A percentile compares a stretch with the other conserved stretches of the same genome.
These are phyloP conservation scores for Anthopleura xanthogrammica DNA, from an alignment of 92 coral and sea anemone genomes.

Conservation along the genomic window DNA sequence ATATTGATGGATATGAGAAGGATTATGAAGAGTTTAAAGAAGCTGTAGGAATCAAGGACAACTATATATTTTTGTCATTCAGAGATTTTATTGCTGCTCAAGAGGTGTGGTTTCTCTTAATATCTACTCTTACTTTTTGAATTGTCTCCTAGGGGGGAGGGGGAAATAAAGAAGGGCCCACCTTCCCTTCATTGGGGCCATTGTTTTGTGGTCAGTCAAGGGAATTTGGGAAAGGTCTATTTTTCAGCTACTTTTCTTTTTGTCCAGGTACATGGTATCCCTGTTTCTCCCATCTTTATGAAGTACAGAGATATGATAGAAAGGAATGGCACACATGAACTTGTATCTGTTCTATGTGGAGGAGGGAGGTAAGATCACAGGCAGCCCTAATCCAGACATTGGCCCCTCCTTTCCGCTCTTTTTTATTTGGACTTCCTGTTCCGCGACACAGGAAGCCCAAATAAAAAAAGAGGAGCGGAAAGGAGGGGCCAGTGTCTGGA, in stretches of 20 bases:
- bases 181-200: no score
- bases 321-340: slow-evolving; percentile 64
- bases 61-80: slow-evolving; percentile 27
- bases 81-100: slow-evolving; percentile 12
- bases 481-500: no score
- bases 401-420: no score
- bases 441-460: no score
- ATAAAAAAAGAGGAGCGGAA: no score
- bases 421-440: no score
- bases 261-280: slow-evolving; percentile 76
- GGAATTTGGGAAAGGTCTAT: no score
- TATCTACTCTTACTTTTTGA: no score
- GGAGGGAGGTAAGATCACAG: slow-evolving; percentile 17
- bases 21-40: slow-evolving; percentile 24
- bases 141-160: no score
- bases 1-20: slow-evolving; percentile 37
- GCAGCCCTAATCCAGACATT: no score
- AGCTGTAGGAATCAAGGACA: background rate
- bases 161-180: no score
- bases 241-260: background rate
- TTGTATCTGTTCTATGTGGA: slow-evolving; percentile 63
- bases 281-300: slow-evolving; percentile 57
- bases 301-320: slow-evolving; percentile 66
- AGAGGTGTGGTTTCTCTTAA: slow-evolving; percentile 21
- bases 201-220: no score